Base-by-base conservation (phyloP, 2,888 invertebrate genomes). In the Microdon myrmicae region DNA sequence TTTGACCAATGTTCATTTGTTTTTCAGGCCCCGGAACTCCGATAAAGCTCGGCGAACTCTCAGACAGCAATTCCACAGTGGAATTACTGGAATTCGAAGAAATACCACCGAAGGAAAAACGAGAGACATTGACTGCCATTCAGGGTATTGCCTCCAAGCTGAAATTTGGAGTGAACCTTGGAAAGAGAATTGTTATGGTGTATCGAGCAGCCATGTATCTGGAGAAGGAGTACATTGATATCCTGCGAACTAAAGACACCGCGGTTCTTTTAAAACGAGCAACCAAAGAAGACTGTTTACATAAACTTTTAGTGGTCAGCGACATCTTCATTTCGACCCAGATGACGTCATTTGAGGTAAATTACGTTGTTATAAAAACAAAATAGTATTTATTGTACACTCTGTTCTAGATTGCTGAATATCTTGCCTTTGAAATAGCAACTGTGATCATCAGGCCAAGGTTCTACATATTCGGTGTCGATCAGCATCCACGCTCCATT, bases 271-370 rank as follows among this genome's bases (percentile, higher is more conserved):
- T 87, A 8, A 82, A 82, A 68, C 82, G 83, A 48, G 81, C 83
- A 7, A 77, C 84, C 7, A 79, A 80, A 8, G 82, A 81, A 29
- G 81, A 84, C 69, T 83, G 83, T 54, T 74, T 81, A 45, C 82
- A 84, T 69, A 86, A 86, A 69, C 71, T 86, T 25, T 80, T 85
- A 66, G 82, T 86, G 1, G 83, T 85, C n/a, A 82, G 82, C 64
- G 86, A 87, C 71, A 83, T 86, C 56, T 81, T 85, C 58, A 75
- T 76, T 2, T 83, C 86, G 2, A 85, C 83, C 39, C 81, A 83
- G 45, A 82, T 85, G 78, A 79, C 79, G 1, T 80, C 81, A 31
- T 75, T 81, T 29, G 81, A 82, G 73, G 81, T 82, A 67, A 68
- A 54, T 8, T 12, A 4, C 22, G 4, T 6, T 19, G 7, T 17